phyloP scores from a whole-genome alignment of 2,113 vertebrate species.

The Rhinogobius similis region DNA sequence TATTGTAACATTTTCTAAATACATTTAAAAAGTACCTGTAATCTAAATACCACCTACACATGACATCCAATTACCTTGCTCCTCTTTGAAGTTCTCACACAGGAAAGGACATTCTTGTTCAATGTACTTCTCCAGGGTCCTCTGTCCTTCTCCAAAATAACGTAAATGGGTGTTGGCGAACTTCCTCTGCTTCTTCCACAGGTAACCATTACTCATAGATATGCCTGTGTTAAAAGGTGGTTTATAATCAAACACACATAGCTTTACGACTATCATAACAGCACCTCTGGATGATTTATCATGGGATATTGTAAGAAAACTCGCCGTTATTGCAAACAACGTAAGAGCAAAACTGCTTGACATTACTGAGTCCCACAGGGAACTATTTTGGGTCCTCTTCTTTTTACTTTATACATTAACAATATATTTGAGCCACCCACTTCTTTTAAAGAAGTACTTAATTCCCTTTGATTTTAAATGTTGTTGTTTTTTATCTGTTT shows the following conservation, averaged over 20 bases:
- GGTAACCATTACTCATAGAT: conserved; percentile 67
- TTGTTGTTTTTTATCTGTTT: not conserved
- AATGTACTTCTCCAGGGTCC: conserved; percentile 74
- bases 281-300: no score
- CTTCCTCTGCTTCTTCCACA: conserved; percentile 83
- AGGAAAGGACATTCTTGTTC: conserved; percentile 79
- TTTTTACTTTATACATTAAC: no score
- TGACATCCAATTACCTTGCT: conserved; percentile 71
- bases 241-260: not conserved
- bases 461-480: no score
- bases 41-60: not conserved
- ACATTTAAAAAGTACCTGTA: not conserved
- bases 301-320: no score
- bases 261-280: not conserved
- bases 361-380: no score
- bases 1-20: no score
- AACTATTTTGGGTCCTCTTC: no score
- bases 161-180: conserved; percentile 78
- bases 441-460: no score
- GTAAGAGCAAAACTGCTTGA: no score
- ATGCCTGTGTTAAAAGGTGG: conserved; percentile 64
- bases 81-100: conserved; percentile 73
- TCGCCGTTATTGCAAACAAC: no score
- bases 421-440: no score
- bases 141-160: conserved; percentile 82